Conservation (phyloP, 2,888 invertebrate genomes). For the Diachrysia chrysitis region DNA sequence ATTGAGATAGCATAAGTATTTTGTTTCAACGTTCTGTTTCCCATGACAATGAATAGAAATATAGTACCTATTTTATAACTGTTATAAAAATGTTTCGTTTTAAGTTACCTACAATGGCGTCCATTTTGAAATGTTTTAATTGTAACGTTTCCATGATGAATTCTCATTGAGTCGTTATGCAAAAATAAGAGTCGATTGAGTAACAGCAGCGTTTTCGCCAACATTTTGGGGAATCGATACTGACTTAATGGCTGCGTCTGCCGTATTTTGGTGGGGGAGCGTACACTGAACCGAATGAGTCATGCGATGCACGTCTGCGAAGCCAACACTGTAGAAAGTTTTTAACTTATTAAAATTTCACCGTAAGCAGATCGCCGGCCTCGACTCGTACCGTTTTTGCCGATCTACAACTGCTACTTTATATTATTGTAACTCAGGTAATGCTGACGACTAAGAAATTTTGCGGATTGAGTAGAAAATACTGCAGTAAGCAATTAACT, state of each 20-base stretch:
- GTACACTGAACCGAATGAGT: slow-evolving; percentile 77
- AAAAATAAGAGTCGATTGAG: slow-evolving; percentile 60
- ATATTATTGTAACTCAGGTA: slow-evolving; percentile 40
- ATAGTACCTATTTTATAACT: slow-evolving; percentile 24
- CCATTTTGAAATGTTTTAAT: slow-evolving; percentile 51
- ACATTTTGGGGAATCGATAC: slow-evolving; percentile 66
- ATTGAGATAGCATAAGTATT: slow-evolving; percentile 20
- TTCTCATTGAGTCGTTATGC: slow-evolving; percentile 57
- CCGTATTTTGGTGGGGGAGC: slow-evolving; percentile 67
- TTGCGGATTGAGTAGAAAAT: background rate
- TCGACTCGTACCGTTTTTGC: slow-evolving; percentile 72
- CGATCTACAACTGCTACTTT: slow-evolving; percentile 66
- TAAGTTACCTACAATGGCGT: slow-evolving; percentile 31
- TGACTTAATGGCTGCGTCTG: slow-evolving; percentile 55
- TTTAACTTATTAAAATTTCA: slow-evolving; percentile 85
- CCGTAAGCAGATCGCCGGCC: slow-evolving; percentile 80
- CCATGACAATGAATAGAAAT: slow-evolving; percentile 21
- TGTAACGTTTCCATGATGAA: slow-evolving; percentile 36
- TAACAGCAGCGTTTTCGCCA: slow-evolving; percentile 58
- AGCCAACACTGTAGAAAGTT: slow-evolving; percentile 81
- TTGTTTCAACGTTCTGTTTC: slow-evolving; percentile 20
- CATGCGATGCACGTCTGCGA: slow-evolving; percentile 64
- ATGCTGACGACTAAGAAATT: slow-evolving; percentile 19
- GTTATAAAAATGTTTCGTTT: slow-evolving; percentile 31
- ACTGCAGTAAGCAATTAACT: slow-evolving; percentile 10